phyloP scores from a whole-genome alignment of 2,113 vertebrate species.

The Chloebia gouldiae region DNA sequence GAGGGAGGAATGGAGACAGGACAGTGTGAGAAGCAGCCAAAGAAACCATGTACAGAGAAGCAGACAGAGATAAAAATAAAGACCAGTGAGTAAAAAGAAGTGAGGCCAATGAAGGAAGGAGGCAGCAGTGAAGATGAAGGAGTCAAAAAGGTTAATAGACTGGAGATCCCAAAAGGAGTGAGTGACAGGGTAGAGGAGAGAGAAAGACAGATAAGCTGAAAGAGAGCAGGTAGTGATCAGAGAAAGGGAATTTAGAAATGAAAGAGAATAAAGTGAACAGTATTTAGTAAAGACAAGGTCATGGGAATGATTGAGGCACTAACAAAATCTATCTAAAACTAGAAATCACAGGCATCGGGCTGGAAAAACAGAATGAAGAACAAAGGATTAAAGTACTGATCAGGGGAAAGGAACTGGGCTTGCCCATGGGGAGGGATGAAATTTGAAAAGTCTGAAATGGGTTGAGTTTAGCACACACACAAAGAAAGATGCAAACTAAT shows the following conservation, averaged over 20 bases:
- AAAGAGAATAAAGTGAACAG: constrained; percentile 40
- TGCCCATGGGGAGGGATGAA: not conserved
- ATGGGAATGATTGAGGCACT: constrained; percentile 10
- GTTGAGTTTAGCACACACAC: not conserved
- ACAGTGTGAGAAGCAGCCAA: not conserved
- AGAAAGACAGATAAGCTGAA: constrained; percentile 43
- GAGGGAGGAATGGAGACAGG: not conserved
- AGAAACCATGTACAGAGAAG: not conserved
- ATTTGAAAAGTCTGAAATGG: not conserved
- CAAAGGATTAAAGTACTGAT: not conserved
- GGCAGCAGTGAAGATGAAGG: constrained; percentile 5
- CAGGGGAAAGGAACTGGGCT: not conserved
- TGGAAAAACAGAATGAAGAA: constrained; percentile 19
- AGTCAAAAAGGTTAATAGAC: constrained; percentile 68
- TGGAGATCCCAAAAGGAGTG: constrained; percentile 55
- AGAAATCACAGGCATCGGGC: not conserved
- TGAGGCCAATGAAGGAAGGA: constrained; percentile 23
- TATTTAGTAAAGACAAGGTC: constrained; percentile 62
- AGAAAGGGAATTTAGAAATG: constrained; percentile 42
- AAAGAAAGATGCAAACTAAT: not conserved
- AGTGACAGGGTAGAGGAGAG: constrained; percentile 46
- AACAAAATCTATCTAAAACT: not conserved
- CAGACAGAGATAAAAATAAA: not conserved
- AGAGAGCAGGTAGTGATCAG: constrained; percentile 49
- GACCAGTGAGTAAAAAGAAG: constrained; percentile 15